Conservation (phyloP, 2,888 invertebrate genomes). For the Venusia cambrica region DNA sequence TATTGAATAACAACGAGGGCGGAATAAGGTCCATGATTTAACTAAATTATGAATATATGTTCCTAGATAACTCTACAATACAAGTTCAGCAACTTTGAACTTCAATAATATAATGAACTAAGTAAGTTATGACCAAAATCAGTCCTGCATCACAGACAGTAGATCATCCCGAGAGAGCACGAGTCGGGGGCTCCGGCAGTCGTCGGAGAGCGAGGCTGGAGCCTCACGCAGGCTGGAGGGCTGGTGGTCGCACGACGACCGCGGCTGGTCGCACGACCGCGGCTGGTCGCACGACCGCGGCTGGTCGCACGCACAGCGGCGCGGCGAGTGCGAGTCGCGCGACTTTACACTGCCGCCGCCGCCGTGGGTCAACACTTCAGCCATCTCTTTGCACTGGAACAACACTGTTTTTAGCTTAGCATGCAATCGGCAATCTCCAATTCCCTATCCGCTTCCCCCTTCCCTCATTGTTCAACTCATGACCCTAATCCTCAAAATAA, state of each 20-base stretch:
- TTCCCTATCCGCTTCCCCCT: too few relatives aligned
- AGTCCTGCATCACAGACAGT: slow-evolving; percentile 17
- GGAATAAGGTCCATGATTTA: too few relatives aligned
- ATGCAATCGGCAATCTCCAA: too few relatives aligned
- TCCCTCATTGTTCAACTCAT: too few relatives aligned
- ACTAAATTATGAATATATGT: too few relatives aligned
- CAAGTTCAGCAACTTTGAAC: too few relatives aligned
- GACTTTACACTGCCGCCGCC: slow-evolving; percentile 13
- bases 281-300: slow-evolving; percentile 38
- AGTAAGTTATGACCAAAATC: too few relatives aligned
- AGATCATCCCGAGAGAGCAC: slow-evolving; percentile 32
- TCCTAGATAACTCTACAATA: too few relatives aligned
- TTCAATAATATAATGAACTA: too few relatives aligned
- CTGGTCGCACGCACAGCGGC: slow-evolving; percentile 31
- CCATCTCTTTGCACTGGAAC: slow-evolving; percentile 38
- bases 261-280: slow-evolving; percentile 35
- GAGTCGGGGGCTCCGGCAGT: slow-evolving; percentile 27
- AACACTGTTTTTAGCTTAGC: too few relatives aligned
- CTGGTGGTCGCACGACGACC: slow-evolving; percentile 45
- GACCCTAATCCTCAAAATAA: too few relatives aligned
- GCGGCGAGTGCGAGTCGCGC: slow-evolving; percentile 31
- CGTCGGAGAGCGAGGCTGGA: slow-evolving; percentile 25
- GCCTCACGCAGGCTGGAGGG: slow-evolving; percentile 33
- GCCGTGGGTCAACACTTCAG: slow-evolving; percentile 26
- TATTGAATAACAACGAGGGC: too few relatives aligned